Conservation (phyloP, 2,113 vertebrate genomes). For the Penelope pileata region DNA sequence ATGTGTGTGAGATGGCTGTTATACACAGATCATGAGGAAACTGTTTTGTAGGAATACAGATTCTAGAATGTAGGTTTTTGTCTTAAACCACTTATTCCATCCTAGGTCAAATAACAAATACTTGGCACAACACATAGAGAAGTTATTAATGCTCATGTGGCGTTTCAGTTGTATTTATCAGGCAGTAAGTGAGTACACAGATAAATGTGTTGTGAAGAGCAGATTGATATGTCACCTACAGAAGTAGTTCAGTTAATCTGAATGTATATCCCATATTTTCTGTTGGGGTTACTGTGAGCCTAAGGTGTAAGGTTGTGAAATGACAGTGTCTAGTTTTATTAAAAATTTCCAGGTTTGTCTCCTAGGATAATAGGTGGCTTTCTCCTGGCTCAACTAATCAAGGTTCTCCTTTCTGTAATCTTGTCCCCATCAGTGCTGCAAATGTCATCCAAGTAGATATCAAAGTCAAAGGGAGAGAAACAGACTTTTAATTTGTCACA, state of each 20-base stretch:
- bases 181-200: neutral
- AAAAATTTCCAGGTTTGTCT: slow-evolving; percentile 24
- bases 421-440: slow-evolving; percentile 16
- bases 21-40: neutral
- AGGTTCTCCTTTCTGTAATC: neutral
- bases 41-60: neutral
- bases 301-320: neutral
- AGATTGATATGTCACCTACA: neutral
- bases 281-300: neutral
- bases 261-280: neutral
- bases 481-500: slow-evolving; percentile 54
- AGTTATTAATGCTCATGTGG: neutral
- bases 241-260: neutral
- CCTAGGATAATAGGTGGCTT: slow-evolving; percentile 26
- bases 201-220: neutral
- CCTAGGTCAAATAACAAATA: neutral
- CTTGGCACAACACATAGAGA: neutral
- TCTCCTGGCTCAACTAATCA: neutral
- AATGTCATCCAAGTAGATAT: slow-evolving; percentile 58
- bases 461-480: slow-evolving; percentile 60
- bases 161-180: neutral
- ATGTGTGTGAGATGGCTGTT: neutral
- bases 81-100: neutral
- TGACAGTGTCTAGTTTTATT: neutral
- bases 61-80: neutral